Conservation (phyloP, 2,113 vertebrate species). For the Heptranchias perlo region DNA sequence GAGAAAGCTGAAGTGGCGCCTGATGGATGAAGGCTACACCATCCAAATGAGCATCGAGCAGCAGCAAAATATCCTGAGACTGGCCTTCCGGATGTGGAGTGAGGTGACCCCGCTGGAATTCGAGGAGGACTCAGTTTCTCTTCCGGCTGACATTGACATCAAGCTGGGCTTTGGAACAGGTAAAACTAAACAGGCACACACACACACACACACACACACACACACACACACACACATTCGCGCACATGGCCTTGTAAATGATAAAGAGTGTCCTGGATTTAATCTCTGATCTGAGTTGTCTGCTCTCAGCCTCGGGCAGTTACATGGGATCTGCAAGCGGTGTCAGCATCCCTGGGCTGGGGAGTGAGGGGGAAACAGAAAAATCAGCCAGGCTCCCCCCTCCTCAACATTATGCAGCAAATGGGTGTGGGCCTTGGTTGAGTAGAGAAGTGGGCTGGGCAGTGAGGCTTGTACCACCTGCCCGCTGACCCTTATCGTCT, state of each 20-base stretch:
- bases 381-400: not conserved
- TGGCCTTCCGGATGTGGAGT: constrained; percentile 46
- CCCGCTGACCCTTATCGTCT: not conserved
- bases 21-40: constrained; percentile 44
- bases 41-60: constrained; percentile 42
- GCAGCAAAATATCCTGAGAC: constrained; percentile 41
- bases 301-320: not conserved
- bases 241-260: not conserved
- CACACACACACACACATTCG: not conserved
- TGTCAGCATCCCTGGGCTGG: not conserved
- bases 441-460: not conserved
- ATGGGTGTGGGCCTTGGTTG: not conserved
- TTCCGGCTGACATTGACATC: constrained; percentile 43
- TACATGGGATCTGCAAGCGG: not conserved
- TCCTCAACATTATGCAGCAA: not conserved
- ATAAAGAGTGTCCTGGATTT: not conserved
- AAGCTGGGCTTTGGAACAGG: constrained; percentile 46
- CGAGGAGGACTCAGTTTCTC: constrained; percentile 42
- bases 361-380: not conserved
- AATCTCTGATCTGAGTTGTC: not conserved
- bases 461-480: not conserved
- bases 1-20: constrained; percentile 44
- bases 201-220: too few relatives aligned
- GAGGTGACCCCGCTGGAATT: constrained; percentile 44
- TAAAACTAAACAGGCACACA: not conserved